Percentiles rank a stretch among this genome's conserved stretches.
Conservation (phyloP, 1,140 invertebrate genomes). For the Gyrodactylus salaris region DNA sequence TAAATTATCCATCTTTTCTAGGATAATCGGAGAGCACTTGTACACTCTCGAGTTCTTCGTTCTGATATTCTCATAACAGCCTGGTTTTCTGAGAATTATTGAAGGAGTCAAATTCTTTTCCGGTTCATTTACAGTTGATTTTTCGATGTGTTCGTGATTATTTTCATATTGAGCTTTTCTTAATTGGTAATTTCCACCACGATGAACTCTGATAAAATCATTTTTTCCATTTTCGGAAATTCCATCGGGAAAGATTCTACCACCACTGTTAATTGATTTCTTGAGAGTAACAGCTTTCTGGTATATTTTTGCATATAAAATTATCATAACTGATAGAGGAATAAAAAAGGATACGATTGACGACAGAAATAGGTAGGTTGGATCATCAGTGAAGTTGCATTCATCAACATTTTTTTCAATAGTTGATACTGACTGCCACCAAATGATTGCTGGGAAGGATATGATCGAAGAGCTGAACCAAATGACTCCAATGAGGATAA, state of each 20-base stretch:
- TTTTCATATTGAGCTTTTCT: not conserved
- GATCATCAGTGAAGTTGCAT: constrained; percentile 40
- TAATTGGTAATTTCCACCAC: not conserved
- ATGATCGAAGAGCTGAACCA: constrained; percentile 63
- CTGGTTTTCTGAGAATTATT: not conserved
- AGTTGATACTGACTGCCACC: constrained; percentile 29
- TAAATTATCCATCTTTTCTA: constrained; percentile 39
- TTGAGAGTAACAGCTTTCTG: not conserved
- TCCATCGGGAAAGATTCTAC: constrained; percentile 5
- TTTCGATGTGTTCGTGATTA: not conserved
- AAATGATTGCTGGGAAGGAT: constrained; percentile 65
- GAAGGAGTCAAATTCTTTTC: not conserved
- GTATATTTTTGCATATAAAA: constrained; percentile 9
- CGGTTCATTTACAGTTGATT: not conserved
- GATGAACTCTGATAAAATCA: not conserved
- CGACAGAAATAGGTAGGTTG: constrained; percentile 58
- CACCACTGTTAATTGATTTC: constrained; percentile 6
- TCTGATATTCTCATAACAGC: constrained; percentile 9
- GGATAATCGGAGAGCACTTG: too few species aligned
- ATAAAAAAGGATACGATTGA: constrained; percentile 10
- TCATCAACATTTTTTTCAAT: not conserved
- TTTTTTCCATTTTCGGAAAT: not conserved
- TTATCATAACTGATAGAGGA: constrained; percentile 9
- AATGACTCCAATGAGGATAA: constrained; percentile 53
- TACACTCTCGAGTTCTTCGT: constrained; percentile 15